phyloP scores from a whole-genome alignment of 2,113 vertebrate genomes.

The Plotosus lineatus region DNA sequence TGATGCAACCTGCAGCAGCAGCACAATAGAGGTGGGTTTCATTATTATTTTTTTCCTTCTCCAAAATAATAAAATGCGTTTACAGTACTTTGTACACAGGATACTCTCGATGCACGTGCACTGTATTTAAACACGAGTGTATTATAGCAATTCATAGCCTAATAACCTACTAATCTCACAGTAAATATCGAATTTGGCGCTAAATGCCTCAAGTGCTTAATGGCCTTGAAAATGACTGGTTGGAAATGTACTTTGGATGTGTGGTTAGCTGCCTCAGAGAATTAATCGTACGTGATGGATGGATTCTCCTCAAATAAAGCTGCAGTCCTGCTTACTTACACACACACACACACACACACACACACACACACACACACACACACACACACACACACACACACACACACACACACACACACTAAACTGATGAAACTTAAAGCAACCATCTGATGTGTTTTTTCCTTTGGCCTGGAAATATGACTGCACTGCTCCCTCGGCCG shows the following conservation, averaged over 20 bases:
- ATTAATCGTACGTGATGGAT: conserved; percentile 53
- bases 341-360: background rate
- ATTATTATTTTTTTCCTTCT: conserved; percentile 66
- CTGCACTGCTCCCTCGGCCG: background rate
- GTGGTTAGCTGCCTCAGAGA: conserved; percentile 80
- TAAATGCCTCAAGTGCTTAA: conserved; percentile 92
- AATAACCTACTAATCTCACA: conserved; percentile 83
- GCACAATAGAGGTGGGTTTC: conserved; percentile 72
- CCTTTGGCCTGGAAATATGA: background rate
- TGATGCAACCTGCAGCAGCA: conserved; percentile 84
- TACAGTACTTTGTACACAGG: background rate
- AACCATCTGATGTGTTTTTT: background rate
- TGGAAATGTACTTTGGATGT: conserved; percentile 93
- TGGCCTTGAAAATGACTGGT: conserved; percentile 89
- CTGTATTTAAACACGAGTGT: conserved; percentile 87
- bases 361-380: too few species aligned
- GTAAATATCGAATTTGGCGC: conserved; percentile 91
- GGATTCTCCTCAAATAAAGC: conserved; percentile 47
- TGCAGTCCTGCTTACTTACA: conserved; percentile 9
- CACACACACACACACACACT: background rate
- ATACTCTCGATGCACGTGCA: conserved; percentile 76
- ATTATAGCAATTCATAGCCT: conserved; percentile 80
- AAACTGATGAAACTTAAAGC: background rate
- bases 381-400: too few species aligned
- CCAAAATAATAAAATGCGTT: background rate